Evolutionary conservation across 2,797 vertebrate species (phyloP).

Genomic region (Darevskia mixta): DNA sequence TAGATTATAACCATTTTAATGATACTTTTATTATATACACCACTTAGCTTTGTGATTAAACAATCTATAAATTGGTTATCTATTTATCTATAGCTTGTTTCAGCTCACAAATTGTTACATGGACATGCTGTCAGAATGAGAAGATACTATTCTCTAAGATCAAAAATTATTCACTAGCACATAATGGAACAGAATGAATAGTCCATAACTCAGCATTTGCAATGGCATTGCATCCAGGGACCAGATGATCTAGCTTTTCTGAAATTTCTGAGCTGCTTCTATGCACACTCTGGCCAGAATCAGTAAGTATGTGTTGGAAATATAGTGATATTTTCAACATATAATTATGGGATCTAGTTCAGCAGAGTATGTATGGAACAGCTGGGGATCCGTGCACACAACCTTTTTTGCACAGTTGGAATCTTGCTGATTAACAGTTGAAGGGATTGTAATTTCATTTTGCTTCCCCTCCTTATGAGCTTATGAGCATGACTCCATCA

Average conservation of each 20-base stretch:
- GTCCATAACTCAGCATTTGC: background rate
- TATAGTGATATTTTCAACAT: background rate
- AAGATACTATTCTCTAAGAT: too few relatives aligned
- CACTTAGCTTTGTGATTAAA: too few relatives aligned
- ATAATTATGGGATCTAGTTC: background rate
- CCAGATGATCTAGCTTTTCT: background rate
- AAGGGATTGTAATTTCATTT: background rate
- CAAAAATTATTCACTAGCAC: too few relatives aligned
- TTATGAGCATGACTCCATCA: background rate
- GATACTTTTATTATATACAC: too few relatives aligned
- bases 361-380: background rate
- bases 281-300: too few relatives aligned
- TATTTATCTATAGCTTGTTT: too few relatives aligned
- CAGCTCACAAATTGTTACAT: too few relatives aligned
- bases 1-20: too few relatives aligned
- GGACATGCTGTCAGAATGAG: too few relatives aligned
- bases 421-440: background rate
- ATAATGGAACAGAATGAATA: too few relatives aligned
- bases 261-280: background rate
- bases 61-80: too few relatives aligned
- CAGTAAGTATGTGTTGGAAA: background rate
- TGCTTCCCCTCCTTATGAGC: background rate
- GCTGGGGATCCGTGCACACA: background rate
- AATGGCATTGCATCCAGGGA: background rate
- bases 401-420: background rate